A percentile compares a stretch with the other conserved stretches of the same genome.
phyloP scores from a whole-genome alignment of 64 coral and sea anemone species.

The Pocillopora damicornis region DNA sequence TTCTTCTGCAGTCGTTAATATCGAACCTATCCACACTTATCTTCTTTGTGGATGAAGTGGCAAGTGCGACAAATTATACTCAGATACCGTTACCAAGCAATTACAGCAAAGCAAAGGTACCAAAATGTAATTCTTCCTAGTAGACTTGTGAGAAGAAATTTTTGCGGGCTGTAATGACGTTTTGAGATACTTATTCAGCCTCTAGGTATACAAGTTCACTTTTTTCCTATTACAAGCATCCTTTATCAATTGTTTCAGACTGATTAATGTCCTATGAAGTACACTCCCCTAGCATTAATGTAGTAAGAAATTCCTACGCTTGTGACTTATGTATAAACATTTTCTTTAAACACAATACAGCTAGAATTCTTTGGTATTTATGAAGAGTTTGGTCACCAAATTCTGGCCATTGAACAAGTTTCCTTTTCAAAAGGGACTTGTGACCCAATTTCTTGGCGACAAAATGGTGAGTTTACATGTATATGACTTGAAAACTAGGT shows the following conservation, averaged over 20 bases:
- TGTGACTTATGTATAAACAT: not conserved
- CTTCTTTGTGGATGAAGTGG: not conserved
- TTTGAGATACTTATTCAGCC: no score
- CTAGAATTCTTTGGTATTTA: not conserved
- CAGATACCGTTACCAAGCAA: conserved; percentile 15
- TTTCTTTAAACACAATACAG: not conserved
- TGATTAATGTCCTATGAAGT: not conserved
- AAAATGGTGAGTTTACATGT: no score
- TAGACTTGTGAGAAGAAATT: no score
- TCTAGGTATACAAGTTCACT: no score
- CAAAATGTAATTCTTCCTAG: no score
- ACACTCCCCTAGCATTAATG: no score
- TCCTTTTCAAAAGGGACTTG: not conserved
- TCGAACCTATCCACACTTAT: not conserved
- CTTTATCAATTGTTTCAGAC: no score
- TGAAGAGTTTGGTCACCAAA: not conserved
- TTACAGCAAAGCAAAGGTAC: conserved; percentile 3
- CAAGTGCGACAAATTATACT: not conserved
- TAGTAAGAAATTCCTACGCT: not conserved
- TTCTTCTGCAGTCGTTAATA: not conserved
- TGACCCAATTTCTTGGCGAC: not conserved
- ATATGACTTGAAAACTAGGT: no score
- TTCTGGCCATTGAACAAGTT: not conserved
- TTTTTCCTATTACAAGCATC: no score
- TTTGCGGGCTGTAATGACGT: no score